These are phyloP conservation scores for Dendropsophus ebraccatus DNA, from an alignment of 2,113 vertebrate genomes.

Conservation along the genomic window DNA sequence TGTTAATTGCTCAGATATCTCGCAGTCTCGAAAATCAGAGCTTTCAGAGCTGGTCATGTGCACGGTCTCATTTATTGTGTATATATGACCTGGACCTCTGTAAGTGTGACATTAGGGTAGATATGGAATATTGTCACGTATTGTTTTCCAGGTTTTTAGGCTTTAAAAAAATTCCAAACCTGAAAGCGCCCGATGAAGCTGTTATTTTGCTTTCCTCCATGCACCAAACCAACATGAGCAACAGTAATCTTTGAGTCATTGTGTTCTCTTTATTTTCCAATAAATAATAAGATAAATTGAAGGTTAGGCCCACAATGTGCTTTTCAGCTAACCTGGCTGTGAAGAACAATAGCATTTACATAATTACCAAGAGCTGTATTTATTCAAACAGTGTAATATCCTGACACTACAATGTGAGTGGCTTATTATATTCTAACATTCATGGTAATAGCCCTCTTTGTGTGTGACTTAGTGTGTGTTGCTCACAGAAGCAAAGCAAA, in stretches of 20 bases:
- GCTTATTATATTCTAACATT: constrained; percentile 57
- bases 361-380: constrained; percentile 45
- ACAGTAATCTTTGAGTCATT: constrained; percentile 15
- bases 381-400: constrained; percentile 40
- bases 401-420: constrained; percentile 30
- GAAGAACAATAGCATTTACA: constrained; percentile 38
- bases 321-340: constrained; percentile 26
- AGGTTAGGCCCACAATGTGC: constrained; percentile 10
- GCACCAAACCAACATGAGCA: neutral
- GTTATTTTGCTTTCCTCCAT: neutral
- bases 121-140: too few species aligned
- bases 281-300: constrained; percentile 40
- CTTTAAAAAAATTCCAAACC: neutral
- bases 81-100: too few species aligned
- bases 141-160: neutral
- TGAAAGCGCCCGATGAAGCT: neutral
- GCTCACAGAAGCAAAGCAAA: constrained; percentile 63
- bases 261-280: constrained; percentile 40
- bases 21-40: too few species aligned
- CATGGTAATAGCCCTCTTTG: constrained; percentile 61
- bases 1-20: too few species aligned
- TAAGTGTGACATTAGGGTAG: too few species aligned
- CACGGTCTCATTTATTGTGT: too few species aligned
- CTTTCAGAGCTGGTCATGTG: too few species aligned
- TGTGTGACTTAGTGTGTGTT: constrained; percentile 60